Base-by-base conservation (phyloP, 2,888 invertebrate species). In the Masnerella sp. region DNA sequence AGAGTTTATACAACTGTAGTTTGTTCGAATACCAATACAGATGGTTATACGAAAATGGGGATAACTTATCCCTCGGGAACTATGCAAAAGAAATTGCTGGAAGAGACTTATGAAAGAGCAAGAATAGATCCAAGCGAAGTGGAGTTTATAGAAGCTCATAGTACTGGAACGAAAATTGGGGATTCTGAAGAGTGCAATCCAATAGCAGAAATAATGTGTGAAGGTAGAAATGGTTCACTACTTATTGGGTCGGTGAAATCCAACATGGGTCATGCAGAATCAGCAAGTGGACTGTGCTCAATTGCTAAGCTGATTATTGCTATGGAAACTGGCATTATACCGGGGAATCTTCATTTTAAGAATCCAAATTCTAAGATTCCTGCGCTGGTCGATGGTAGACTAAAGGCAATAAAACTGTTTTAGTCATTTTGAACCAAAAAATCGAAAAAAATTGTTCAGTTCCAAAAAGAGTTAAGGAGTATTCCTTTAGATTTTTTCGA, bases 231-330 rank as follows among this genome's bases (percentile, higher is more conserved):
- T 67, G 88, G 88, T 22, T 97, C 98, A 4, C 90, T 99, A 40
- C 88, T 98, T 38, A 92, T 99, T 82, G 99, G 99, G 12, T 98
- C 98, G 0, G 96, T 98, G 0, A 99, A 99, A 88, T 97, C 97
- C 15, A 99, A 99, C 88, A 98, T 99, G 97, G 99, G 99, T 0
- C 99, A 99, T 87, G 94, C 98, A 2, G 99, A 99, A 88, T 96
- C 98, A 0, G 95, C 95, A 0, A 95, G 96, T 40, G 97, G 97
- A 18, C 89, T 98, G 15, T 96, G 96, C 84, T 94, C 97, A 0
- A 89, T 98, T 76, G 96, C 96, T 7, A 98, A 98, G 88, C 91
- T 97, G 56, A 87, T 99, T 15, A 92, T 99, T 69, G 95, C 98
- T 11, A 97, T 99, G 95, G 97, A 99, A 88, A 88, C 91, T 58